Evolutionary conservation across 2,113 vertebrate species (phyloP), one percentile per base, ranked within the genome.

Genomic region (Oncorhynchus nerka): DNA sequence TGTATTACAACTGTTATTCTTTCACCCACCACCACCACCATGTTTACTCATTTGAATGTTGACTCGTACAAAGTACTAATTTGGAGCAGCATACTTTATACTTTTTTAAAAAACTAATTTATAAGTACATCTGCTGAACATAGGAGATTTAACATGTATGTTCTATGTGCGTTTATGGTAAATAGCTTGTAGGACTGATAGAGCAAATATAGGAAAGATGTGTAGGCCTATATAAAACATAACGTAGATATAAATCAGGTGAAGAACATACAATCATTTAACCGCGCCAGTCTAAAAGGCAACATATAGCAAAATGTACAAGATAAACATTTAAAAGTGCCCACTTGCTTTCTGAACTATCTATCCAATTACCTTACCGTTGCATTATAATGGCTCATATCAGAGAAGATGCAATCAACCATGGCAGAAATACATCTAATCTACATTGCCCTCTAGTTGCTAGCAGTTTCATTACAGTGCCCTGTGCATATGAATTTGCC

Each of bases 171-270:
- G 71, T 85, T 83, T 79, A 75, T 79, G 78, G 89, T 77, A 81
- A 83, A 86, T 75, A 93, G 91, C 91, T 92, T 93, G 83, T 89
- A 79, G 79, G 81, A 87, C 88, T 89, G 89, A 83, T 77, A 71
- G 76, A 90, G 86, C 85, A 87, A 83, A 72, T 83, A 51, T 85
- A 45, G 39, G 76, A 55, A 77, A 73, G 88, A 62, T 70, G 68
- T 74, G 71, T 79, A 86, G 82, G 86, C 86, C 81, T 85, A 79
- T 11, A 84, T 75, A 9, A 76, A 68, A 80, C 34, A 81, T 82
- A 81, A 20, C 0, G 2, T 45, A 68, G 49, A 77, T 78, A 73
- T 79, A 68, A 76, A 76, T 69, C 22, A 83, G 75, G 69, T 83
- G 39, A 66, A 66, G 82, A 82, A 84, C 80, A 79, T 70, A 86